phyloP scores from a whole-genome alignment of 2,888 invertebrate species.

The Tridacna crocea region DNA sequence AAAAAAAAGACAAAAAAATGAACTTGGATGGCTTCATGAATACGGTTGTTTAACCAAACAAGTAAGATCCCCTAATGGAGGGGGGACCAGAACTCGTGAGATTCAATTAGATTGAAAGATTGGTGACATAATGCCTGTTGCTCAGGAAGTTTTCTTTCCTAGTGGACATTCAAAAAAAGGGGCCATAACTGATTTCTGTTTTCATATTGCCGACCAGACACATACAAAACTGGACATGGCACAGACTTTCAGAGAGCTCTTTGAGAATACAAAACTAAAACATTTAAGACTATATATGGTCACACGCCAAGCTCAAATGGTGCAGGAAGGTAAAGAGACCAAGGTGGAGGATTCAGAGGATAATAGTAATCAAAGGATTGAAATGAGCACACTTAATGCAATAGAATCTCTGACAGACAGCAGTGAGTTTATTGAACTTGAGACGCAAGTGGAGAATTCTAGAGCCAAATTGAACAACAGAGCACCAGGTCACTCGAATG shows the following conservation, averaged over 20 bases:
- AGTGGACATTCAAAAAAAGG: constrained; percentile 23
- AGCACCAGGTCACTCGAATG: too few species aligned
- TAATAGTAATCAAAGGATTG: too few species aligned
- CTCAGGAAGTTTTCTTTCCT: constrained; percentile 9
- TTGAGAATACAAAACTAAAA: background rate
- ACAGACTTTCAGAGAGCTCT: too few species aligned
- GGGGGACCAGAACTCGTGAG: constrained; percentile 1
- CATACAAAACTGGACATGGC: too few species aligned
- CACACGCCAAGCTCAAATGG: background rate
- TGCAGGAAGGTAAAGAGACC: too few species aligned
- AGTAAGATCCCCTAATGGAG: constrained; percentile 21
- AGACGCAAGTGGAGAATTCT: too few species aligned
- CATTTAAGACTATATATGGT: background rate
- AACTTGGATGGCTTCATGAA: constrained; percentile 4
- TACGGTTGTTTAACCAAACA: constrained; percentile 7
- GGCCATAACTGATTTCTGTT: background rate
- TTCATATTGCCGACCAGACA: constrained; percentile 12
- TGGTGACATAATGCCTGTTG: background rate
- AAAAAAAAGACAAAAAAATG: constrained; percentile 18
- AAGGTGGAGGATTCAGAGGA: background rate
- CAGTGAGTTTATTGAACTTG: too few species aligned
- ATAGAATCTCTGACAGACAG: too few species aligned
- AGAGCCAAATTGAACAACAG: too few species aligned
- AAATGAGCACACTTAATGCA: too few species aligned
- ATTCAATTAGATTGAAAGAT: background rate